Base-by-base conservation (phyloP, 2,113 vertebrate genomes). In the Nasalis larvatus region DNA sequence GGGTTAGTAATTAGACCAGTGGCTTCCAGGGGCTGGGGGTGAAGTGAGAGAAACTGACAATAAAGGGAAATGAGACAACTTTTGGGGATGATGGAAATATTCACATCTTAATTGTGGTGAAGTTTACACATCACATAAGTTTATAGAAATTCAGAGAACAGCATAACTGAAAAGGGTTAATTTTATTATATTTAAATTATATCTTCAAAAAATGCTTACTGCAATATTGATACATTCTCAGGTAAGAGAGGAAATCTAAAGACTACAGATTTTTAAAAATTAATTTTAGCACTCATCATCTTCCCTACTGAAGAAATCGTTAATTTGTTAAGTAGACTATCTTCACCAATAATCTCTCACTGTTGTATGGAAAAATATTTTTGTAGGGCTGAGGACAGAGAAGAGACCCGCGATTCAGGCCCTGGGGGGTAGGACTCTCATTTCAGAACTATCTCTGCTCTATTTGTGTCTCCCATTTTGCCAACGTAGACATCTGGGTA, bases 301-400 rank as follows among this genome's bases (percentile, higher is more conserved):
- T 83, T 89, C 49, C 68, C 56, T 83, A 74, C 27, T 88, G 58
- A 94, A 97, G 47, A 47, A 93, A 76, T 54, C 77, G 73, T 96
- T 66, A 32, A 73, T 71, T 88, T 45, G n/a, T 90, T 97, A 88
- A 88, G 52, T 60, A 88, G 78, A 85, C 3, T 47, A 11, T 85
- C 37, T 81, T 10, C 32, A 83, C 56, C 8, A 45, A 83, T 68
- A 47, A 52, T 56, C 30, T 56, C 37, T 86, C 40, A 60, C 2
- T 18, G 10, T 60, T 85, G 12, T 74, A 16, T 47, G 4, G 20
- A 32, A 82, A 76, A 86, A 35, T 86, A 40, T 88, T 84, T 89
- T 45, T 42, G 56, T 8, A 35, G n/a, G 8, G 25, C 80, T 80
- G 1, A 40, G 17, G 18, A 49, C 16, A 58, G 63, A 90, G 18